A percentile compares a stretch with the other conserved stretches of the same genome.
These are phyloP conservation scores for Rhyzopertha dominica DNA, from an alignment of 1,140 invertebrate species.

Conservation along the genomic window DNA sequence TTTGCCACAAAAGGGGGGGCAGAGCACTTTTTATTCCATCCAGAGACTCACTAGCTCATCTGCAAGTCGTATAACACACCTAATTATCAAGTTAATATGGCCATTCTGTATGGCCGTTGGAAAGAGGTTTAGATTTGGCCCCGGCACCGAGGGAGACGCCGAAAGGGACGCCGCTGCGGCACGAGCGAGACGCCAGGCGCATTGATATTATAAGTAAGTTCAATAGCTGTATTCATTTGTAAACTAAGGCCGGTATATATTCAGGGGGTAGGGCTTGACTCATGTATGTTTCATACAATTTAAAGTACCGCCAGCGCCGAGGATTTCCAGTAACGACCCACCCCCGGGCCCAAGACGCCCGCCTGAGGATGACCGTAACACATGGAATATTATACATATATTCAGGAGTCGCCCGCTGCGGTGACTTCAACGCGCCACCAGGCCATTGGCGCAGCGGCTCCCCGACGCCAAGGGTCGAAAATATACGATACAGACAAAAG, in stretches of 20 bases:
- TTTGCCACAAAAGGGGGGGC: slow-evolving; percentile 42
- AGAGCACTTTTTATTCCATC: slow-evolving; percentile 48
- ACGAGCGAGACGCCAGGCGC: slow-evolving; percentile 46
- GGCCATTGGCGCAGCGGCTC: too few species aligned
- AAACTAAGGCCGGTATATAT: slow-evolving; percentile 53
- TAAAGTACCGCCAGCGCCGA: slow-evolving; percentile 34
- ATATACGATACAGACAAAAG: too few species aligned
- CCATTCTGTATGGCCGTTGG: slow-evolving; percentile 54
- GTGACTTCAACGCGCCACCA: slow-evolving; percentile 26
- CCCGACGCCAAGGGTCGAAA: too few species aligned
- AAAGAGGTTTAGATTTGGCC: slow-evolving; percentile 46
- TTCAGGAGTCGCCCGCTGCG: slow-evolving; percentile 26
- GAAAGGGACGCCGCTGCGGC: slow-evolving; percentile 28
- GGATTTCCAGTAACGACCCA: slow-evolving; percentile 8
- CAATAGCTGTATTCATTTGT: slow-evolving; percentile 70
- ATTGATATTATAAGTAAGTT: slow-evolving; percentile 72
- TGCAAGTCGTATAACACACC: slow-evolving; percentile 84
- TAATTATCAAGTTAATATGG: slow-evolving; percentile 88
- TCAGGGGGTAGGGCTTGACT: slow-evolving; percentile 43
- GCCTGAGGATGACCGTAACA: background rate
- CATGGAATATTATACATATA: slow-evolving; percentile 24
- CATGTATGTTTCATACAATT: slow-evolving; percentile 48
- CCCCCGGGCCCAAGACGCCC: background rate
- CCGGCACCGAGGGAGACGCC: slow-evolving; percentile 33
- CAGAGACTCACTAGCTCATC: slow-evolving; percentile 58